These are phyloP conservation scores for Smittia aterrima DNA, from an alignment of 2,888 invertebrate genomes.

Conservation along the genomic window DNA sequence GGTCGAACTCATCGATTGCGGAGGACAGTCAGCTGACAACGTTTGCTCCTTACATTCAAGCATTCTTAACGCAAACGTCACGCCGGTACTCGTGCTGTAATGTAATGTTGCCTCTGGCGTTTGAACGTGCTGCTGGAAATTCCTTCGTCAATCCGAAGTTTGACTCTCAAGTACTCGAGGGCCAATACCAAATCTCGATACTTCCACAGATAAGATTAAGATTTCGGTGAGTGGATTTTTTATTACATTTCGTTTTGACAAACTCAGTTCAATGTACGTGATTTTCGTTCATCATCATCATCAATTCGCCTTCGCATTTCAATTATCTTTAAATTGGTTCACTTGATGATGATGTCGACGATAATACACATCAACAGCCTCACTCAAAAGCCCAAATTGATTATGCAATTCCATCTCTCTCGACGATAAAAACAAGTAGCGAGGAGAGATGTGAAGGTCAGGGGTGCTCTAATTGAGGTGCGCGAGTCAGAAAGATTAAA, in stretches of 20 bases:
- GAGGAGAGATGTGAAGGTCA: too few relatives aligned
- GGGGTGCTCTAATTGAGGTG: neutral
- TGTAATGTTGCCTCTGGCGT: slow-evolving; percentile 78
- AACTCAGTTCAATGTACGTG: too few relatives aligned
- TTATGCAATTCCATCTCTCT: too few relatives aligned
- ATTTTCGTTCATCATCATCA: too few relatives aligned
- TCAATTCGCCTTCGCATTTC: too few relatives aligned
- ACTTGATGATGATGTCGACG: too few relatives aligned
- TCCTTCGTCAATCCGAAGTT: slow-evolving; percentile 97
- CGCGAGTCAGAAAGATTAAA: slow-evolving; percentile 1
- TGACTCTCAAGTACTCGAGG: slow-evolving; percentile 89
- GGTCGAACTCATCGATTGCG: slow-evolving; percentile 31
- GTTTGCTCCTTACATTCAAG: slow-evolving; percentile 54
- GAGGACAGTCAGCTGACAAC: slow-evolving; percentile 36
- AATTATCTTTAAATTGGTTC: too few relatives aligned
- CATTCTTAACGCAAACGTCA: slow-evolving; percentile 72
- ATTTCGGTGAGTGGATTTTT: slow-evolving; percentile 70
- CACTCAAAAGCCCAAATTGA: too few relatives aligned
- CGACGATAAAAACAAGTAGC: too few relatives aligned
- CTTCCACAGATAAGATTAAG: slow-evolving; percentile 85
- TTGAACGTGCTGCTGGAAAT: slow-evolving; percentile 83
- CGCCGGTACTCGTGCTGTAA: slow-evolving; percentile 78
- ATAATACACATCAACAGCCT: too few relatives aligned
- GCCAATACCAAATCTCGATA: slow-evolving; percentile 85
- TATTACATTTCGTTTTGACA: neutral